Evolutionary conservation across 1,140 invertebrate genomes (phyloP), one percentile per base, ranked within the genome.

Genomic region (Littorina saxatilis): DNA sequence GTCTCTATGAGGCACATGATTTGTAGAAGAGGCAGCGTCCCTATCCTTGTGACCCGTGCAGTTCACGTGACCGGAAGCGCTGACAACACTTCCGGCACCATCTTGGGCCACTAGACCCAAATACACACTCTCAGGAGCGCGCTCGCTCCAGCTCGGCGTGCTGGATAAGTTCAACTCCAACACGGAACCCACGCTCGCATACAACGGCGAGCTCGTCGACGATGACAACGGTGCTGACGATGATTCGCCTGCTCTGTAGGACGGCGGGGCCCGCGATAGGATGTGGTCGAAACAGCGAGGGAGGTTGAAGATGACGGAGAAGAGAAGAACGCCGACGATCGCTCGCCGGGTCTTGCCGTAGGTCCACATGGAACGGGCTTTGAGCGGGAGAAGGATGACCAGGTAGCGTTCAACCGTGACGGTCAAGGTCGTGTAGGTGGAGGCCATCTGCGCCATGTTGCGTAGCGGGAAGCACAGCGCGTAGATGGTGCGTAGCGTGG

Each of bases 391-490:
- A 11, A 84, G 52, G 37, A 84, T 81, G 37, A 83, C 80, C 29
- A 85, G 78, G 63, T 66, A 78, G 29, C 76, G 55, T 40, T 76
- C 74, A 1, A 76, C 39, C 20, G 72, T 82, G 27, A 83, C 63
- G 37, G 77, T 77, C 13, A 83, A 79, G 1, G 95, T 95, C 50
- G 95, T 94, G 90, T 94, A 99, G 79, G 98, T 97, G 29, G 96
- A 97, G 35, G 96, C 97, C 93, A 90, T 95, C 84, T 94, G 97
- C 20, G 96, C 95, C 17, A 93, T 94, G 61, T 95, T 89, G 93
- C 95, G 94, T 63, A 94, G 88, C 1, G 92, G 93, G 82, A 94
- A 93, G 23, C 92, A 92, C 73, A 88, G 88, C 40, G 93, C 88
- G 1, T 93, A 89, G 87, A 93, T 93, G 87, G 94, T 94, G 23